A percentile compares a stretch with the other conserved stretches of the same genome.
phyloP scores from a whole-genome alignment of 1,140 invertebrate species.

The Stegodyphus mimosarum region DNA sequence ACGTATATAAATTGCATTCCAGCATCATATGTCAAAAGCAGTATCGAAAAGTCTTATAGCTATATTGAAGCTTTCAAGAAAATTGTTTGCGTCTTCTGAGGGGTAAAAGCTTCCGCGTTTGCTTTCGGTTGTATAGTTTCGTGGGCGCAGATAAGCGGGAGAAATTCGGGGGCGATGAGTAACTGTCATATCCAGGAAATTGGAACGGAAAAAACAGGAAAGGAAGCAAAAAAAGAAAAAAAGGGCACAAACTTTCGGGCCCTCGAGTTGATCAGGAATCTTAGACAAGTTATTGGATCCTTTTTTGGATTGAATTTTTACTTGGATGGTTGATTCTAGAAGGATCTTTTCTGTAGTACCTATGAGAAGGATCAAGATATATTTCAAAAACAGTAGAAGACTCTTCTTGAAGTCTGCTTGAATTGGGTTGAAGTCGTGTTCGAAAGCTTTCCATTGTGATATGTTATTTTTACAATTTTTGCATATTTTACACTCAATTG shows the following conservation, averaged over 20 bases:
- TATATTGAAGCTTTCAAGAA: constrained; percentile 51
- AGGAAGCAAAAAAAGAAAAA: background rate
- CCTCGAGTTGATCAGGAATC: constrained; percentile 50
- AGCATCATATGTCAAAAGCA: constrained; percentile 50
- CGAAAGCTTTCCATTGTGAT: too few relatives aligned
- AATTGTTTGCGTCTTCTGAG: constrained; percentile 51
- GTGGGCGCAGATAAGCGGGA: constrained; percentile 41
- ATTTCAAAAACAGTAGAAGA: too few relatives aligned
- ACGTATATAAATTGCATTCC: constrained; percentile 51
- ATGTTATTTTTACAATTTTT: too few relatives aligned
- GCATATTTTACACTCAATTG: too few relatives aligned
- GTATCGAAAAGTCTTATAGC: constrained; percentile 29
- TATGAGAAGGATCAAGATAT: too few relatives aligned
- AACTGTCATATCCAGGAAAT: constrained; percentile 55
- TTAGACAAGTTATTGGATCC: background rate
- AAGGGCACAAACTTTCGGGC: constrained; percentile 11
- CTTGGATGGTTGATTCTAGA: too few relatives aligned
- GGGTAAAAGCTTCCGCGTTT: constrained; percentile 21
- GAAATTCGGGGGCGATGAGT: constrained; percentile 48
- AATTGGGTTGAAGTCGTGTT: too few relatives aligned
- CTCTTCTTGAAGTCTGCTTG: too few relatives aligned
- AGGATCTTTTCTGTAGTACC: too few relatives aligned
- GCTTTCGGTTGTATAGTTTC: constrained; percentile 56
- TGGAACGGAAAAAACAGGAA: constrained; percentile 25
- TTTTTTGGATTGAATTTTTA: too few relatives aligned